phyloP scores from a whole-genome alignment of 2,113 vertebrate species.

The Zootoca vivipara region DNA sequence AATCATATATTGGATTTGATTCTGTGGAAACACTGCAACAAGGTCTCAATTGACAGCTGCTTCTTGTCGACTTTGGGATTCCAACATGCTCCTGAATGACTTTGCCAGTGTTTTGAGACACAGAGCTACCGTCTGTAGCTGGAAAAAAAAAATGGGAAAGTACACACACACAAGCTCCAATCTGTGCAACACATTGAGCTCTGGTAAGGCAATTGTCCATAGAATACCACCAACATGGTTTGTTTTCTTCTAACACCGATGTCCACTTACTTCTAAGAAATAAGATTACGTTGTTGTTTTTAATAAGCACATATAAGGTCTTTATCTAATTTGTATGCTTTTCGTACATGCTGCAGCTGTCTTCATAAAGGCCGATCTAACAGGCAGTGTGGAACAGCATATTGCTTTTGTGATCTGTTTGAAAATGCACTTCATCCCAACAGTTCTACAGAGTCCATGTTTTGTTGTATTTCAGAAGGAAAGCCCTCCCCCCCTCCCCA shows the following conservation, averaged over 20 bases:
- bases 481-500: background rate
- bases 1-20: background rate
- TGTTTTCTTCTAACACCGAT: background rate
- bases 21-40: background rate
- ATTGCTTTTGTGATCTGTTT: constrained; percentile 37
- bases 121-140: background rate
- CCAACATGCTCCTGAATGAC: fast-evolving
- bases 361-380: constrained; percentile 16
- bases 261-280: background rate
- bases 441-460: constrained; percentile 28
- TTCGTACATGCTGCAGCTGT: background rate
- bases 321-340: background rate
- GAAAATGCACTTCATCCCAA: constrained; percentile 31
- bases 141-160: background rate
- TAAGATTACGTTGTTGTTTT: background rate
- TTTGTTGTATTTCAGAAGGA: background rate
- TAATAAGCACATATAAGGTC: background rate
- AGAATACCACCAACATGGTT: background rate
- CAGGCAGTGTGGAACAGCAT: constrained; percentile 8
- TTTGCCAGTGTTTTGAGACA: background rate
- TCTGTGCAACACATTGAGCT: background rate
- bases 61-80: background rate
- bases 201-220: background rate
- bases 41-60: background rate
- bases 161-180: background rate